Percentiles rank a stretch among this genome's conserved stretches.
Evolutionary conservation across 2,113 vertebrate species (phyloP).

Genomic region (Poicephalus meyeri): DNA sequence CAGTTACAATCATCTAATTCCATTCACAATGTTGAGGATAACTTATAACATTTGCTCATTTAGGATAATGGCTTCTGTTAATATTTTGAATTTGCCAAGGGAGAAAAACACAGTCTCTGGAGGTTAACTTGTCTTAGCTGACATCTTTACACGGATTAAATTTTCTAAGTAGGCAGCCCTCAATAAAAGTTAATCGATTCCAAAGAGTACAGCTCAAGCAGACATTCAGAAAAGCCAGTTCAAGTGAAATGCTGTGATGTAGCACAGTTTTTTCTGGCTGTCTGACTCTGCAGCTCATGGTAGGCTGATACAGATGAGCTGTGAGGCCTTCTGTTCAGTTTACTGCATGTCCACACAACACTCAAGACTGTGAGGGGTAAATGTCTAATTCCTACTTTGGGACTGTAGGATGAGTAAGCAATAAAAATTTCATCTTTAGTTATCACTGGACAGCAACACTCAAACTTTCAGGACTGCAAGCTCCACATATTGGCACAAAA

Average conservation of each 20-base stretch:
- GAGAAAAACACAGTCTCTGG: not conserved
- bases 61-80: not conserved
- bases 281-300: not conserved
- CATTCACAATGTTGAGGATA: not conserved
- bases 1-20: not conserved
- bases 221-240: not conserved
- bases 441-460: not conserved
- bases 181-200: not conserved
- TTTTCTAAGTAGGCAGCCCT: not conserved
- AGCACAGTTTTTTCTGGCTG: not conserved
- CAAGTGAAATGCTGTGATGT: not conserved
- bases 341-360: not conserved
- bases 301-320: not conserved
- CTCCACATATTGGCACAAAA: not conserved
- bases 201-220: not conserved
- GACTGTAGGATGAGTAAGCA: not conserved
- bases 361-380: not conserved
- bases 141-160: not conserved
- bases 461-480: not conserved
- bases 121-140: not conserved
- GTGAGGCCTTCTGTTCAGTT: not conserved
- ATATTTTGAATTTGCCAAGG: not conserved
- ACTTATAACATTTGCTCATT: conserved; percentile 1
- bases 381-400: not conserved
- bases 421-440: not conserved